phyloP scores from a whole-genome alignment of 2,113 vertebrate species.

The Pyrgilauda ruficollis region DNA sequence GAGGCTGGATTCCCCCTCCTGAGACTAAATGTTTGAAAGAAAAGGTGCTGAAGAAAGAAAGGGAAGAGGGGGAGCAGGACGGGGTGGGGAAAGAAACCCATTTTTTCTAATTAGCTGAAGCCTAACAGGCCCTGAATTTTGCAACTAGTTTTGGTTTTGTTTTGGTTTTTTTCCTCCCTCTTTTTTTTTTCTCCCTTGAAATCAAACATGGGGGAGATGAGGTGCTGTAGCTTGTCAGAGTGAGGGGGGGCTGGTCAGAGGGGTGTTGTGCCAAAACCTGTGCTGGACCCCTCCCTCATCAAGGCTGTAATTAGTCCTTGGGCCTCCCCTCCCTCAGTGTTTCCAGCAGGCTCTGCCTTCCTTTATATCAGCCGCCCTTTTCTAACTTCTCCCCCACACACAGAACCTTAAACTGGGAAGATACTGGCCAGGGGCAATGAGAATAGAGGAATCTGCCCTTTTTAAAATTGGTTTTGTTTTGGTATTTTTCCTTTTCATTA shows the following conservation, averaged over 20 bases:
- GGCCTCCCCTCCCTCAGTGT: neutral
- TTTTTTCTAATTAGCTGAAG: constrained; percentile 96
- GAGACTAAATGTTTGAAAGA: constrained; percentile 89
- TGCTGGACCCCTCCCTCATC: neutral
- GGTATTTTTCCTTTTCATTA: neutral
- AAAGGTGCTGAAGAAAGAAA: constrained; percentile 87
- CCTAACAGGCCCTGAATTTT: constrained; percentile 85
- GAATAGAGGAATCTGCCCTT: neutral
- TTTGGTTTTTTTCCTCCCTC: neutral
- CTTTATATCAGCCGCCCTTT: neutral
- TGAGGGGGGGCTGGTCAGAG: neutral
- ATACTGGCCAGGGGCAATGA: neutral
- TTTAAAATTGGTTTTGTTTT: neutral
- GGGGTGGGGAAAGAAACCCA: constrained; percentile 53
- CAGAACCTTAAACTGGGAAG: constrained; percentile 8
- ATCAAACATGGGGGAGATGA: neutral
- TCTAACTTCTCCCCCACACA: neutral
- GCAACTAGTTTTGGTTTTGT: constrained; percentile 59
- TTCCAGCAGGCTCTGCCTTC: neutral
- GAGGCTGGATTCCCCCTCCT: constrained; percentile 87
- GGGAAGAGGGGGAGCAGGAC: constrained; percentile 38
- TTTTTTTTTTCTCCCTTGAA: neutral
- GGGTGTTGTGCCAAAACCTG: constrained; percentile 42
- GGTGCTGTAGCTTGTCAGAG: constrained; percentile 37
- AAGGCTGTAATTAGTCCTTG: neutral